A percentile compares a stretch with the other conserved stretches of the same genome.
Evolutionary conservation across 2,888 invertebrate species (phyloP).

Genomic region (Adelphocoris suturalis): DNA sequence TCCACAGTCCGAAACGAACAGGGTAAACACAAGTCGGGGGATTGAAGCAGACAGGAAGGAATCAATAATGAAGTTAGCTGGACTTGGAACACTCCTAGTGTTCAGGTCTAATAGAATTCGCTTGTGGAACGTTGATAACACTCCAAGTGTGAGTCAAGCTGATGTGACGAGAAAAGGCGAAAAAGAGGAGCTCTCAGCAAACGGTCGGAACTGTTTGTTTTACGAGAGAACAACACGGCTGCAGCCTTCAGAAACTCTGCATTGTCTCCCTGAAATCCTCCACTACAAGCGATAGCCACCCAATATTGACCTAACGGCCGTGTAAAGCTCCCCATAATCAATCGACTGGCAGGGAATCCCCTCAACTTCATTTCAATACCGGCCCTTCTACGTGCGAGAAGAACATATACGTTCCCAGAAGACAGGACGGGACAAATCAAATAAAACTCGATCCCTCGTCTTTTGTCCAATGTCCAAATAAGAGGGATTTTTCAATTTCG

Average conservation of each 20-base stretch:
- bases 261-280: conserved; percentile 15
- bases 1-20: no score
- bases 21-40: no score
- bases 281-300: background rate
- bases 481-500: background rate
- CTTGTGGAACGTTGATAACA: no score
- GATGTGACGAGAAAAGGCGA: background rate
- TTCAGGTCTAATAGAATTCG: no score
- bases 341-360: background rate
- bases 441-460: background rate
- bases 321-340: conserved; percentile 34
- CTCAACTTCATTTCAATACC: conserved; percentile 54
- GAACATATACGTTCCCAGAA: no score
- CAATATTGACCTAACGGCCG: conserved; percentile 38
- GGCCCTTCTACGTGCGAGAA: background rate
- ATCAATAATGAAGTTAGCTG: no score
- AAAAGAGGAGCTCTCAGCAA: background rate
- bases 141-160: background rate
- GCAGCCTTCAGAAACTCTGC: conserved; percentile 40
- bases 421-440: background rate
- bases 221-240: conserved; percentile 37
- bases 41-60: no score
- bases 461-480: background rate
- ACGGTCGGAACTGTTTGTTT: conserved; percentile 19
- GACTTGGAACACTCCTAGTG: no score